Percentiles rank a stretch among this genome's conserved stretches.
Conservation (phyloP, 2,888 invertebrate genomes). For the Lasioglossum vierecki region DNA sequence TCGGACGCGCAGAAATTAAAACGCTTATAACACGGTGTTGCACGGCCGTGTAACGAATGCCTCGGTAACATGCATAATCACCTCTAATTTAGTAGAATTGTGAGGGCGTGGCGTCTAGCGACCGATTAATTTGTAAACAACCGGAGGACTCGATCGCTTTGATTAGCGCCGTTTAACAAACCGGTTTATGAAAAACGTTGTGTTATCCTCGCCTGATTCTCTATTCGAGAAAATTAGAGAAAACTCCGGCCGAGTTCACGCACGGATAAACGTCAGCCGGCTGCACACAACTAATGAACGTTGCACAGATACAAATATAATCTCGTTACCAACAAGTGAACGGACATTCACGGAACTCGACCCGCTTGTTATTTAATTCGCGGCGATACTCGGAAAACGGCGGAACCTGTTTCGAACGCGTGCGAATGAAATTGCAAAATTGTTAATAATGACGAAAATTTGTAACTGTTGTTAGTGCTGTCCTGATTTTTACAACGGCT, state of each 20-base stretch:
- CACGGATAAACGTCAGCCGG: neutral
- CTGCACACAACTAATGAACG: neutral
- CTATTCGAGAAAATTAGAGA: constrained; percentile 5
- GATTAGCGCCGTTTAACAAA: constrained; percentile 23
- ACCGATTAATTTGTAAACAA: constrained; percentile 41
- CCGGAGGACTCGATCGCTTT: constrained; percentile 14
- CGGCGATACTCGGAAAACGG: neutral
- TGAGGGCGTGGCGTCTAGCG: constrained; percentile 29
- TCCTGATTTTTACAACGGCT: too few relatives aligned
- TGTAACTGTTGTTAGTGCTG: too few relatives aligned
- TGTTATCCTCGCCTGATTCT: neutral
- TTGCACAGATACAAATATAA: neutral
- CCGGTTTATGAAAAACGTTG: neutral
- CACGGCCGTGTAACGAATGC: neutral
- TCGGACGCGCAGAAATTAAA: neutral
- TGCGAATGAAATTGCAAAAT: neutral
- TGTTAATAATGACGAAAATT: neutral
- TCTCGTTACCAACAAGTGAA: neutral
- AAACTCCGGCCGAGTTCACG: neutral
- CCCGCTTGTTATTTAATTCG: neutral
- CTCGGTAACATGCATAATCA: constrained; percentile 28
- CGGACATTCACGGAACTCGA: neutral
- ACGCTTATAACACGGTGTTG: neutral
- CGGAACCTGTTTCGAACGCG: neutral
- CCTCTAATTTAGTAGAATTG: constrained; percentile 21